Percentiles rank a stretch among this genome's conserved stretches.
Evolutionary conservation across 1,140 invertebrate species (phyloP).

Genomic region (Tetranychus urticae): DNA sequence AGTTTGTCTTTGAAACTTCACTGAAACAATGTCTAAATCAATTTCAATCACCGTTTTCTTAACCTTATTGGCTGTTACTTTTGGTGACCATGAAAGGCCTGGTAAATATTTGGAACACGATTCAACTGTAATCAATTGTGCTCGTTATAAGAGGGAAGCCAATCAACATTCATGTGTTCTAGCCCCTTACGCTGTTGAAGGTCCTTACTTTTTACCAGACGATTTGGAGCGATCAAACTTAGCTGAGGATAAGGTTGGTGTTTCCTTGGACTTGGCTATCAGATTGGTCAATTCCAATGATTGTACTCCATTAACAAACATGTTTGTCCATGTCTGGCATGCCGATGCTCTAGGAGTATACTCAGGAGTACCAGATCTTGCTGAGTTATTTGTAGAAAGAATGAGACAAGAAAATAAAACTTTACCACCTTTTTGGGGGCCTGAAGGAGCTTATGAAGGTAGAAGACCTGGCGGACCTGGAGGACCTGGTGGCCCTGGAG

Average conservation of each 20-base stretch:
- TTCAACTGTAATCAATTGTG: neutral
- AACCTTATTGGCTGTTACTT: too few species aligned
- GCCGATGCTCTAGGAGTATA: neutral
- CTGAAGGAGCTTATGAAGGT: too few species aligned
- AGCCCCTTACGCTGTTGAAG: neutral
- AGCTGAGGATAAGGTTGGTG: neutral
- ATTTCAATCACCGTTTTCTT: too few species aligned
- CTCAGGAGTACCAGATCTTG: neutral
- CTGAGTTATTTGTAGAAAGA: too few species aligned
- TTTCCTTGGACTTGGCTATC: neutral
- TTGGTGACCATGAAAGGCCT: too few species aligned
- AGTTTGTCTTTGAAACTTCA: too few species aligned
- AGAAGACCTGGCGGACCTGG: too few species aligned
- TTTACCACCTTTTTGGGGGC: too few species aligned
- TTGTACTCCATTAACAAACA: neutral
- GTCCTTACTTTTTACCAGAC: neutral
- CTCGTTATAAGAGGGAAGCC: neutral
- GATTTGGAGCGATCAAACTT: neutral
- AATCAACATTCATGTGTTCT: neutral
- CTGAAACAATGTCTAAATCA: too few species aligned
- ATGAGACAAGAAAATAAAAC: too few species aligned
- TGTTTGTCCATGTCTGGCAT: neutral
- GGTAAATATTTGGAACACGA: neutral
- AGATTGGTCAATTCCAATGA: neutral
- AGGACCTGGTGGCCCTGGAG: too few species aligned